Evolutionary conservation across 2,113 vertebrate genomes (phyloP), one percentile per base, ranked within the genome.

Genomic region (Heterocephalus glaber): DNA sequence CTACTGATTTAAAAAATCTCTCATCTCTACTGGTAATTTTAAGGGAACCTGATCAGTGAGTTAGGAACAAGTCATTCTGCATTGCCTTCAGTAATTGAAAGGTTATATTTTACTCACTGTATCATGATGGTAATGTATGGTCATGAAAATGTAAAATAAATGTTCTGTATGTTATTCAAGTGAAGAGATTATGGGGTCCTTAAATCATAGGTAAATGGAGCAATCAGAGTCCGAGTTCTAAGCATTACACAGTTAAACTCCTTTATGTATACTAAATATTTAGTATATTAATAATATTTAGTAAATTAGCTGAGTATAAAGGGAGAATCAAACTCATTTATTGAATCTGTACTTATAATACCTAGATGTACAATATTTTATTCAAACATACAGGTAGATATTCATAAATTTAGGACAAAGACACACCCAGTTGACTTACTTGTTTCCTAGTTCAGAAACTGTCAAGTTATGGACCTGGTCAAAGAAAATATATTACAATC

Each of bases 371-470:
- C 14, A 33, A 6, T 52, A 77, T 87, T 93, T 87, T 63, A 0
- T 74, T 80, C 47, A 79, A 47, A 82, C 14, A 80, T 5, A 28
- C 24, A 38, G 35, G 20, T 63, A 83, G 66, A 52, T 60, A 3
- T 89, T 95, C 94, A 61, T 38, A 91, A 82, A 90, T 65, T 90
- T 84, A 94, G 52, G 44, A 92, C 58, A 91, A 92, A 91, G 70
- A 79, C 47, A 76, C 11, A 49, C 7, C 54, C 9, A 85, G 38
- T 83, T 93, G 47, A 80, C 80, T 96, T 63, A 38, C 81, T 93
- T 88, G 22, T 41, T 96, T 97, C 94, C 52, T 90, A 9, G 90
- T 91, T 58, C 58, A 84, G 79, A 96, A 89, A 68, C 44, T 52
- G 14, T 94, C 28, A 56, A 35, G 9, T 91, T 96, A 76, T 76